A percentile compares a stretch with the other conserved stretches of the same genome.
phyloP scores from a whole-genome alignment of 2,797 vertebrate genomes.

The Ptychobarbus kaznakovi region DNA sequence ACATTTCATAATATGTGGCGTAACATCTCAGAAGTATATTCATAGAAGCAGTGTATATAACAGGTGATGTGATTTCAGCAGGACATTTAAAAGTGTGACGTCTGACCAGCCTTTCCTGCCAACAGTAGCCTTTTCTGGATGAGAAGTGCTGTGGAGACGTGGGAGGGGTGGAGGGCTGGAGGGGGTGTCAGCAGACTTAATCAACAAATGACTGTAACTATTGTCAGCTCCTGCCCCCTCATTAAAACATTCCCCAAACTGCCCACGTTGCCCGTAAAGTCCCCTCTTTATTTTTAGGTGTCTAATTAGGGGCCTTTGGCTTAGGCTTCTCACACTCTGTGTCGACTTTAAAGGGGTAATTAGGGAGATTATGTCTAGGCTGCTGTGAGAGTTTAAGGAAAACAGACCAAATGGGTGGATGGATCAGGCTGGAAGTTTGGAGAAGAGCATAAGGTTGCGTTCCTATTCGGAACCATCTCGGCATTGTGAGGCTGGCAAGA shows the following conservation, averaged over 20 bases:
- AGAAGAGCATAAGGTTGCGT: conserved; percentile 48
- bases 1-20: conserved; percentile 2
- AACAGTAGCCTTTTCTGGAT: conserved; percentile 48
- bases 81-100: conserved; percentile 17
- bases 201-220: conserved; percentile 75
- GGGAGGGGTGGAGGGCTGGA: conserved; percentile 51
- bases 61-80: conserved; percentile 5
- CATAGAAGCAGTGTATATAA: background rate
- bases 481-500: conserved; percentile 20
- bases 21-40: conserved; percentile 4
- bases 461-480: conserved; percentile 28
- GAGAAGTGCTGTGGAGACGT: conserved; percentile 32
- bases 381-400: conserved; percentile 58
- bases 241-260: conserved; percentile 80
- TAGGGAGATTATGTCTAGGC: conserved; percentile 75
- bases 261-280: conserved; percentile 71
- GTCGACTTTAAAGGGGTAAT: conserved; percentile 77
- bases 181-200: conserved; percentile 65
- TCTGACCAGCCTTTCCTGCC: conserved; percentile 42
- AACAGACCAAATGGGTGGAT: conserved; percentile 50
- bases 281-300: conserved; percentile 74
- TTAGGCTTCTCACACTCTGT: conserved; percentile 68
- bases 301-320: conserved; percentile 75
- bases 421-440: conserved; percentile 41
- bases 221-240: conserved; percentile 73